A percentile compares a stretch with the other conserved stretches of the same genome.
Conservation (phyloP, 2,888 invertebrate species). For the Oscheius onirici region DNA sequence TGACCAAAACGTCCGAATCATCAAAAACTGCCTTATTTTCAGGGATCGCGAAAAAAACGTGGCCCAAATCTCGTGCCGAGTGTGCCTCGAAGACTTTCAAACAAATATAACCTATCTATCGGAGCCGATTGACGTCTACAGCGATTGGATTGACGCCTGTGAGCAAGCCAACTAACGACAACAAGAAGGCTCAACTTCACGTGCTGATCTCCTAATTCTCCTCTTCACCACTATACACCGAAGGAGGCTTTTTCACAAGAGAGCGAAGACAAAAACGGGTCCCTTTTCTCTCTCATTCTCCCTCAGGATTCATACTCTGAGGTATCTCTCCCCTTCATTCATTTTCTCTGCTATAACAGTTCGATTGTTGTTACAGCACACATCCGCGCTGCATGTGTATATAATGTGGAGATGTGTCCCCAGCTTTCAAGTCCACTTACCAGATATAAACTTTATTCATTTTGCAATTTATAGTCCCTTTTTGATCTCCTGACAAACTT, state of each 20-base stretch:
- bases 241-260: no score
- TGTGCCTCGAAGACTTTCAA: slow-evolving; percentile 88
- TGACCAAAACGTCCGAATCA: no score
- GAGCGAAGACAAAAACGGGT: no score
- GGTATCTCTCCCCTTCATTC: slow-evolving; percentile 7
- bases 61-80: slow-evolving; percentile 91
- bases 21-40: slow-evolving; percentile 32
- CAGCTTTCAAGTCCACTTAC: no score
- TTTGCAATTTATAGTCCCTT: not conserved
- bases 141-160: slow-evolving; percentile 99
- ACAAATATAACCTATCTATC: slow-evolving; percentile 92
- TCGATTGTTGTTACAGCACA: not conserved
- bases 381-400: not conserved
- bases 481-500: slow-evolving; percentile 76
- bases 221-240: not conserved
- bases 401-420: not conserved
- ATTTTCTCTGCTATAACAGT: not conserved
- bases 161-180: slow-evolving; percentile 85
- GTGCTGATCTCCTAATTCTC: slow-evolving; percentile 12
- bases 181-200: not conserved
- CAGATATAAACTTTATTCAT: no score
- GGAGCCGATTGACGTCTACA: slow-evolving; percentile 97
- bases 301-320: slow-evolving; percentile 1
- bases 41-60: slow-evolving; percentile 95
- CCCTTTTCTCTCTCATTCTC: not conserved